Evolutionary conservation across 35 echinoderm and acorn worm genomes (phyloP).

Genomic region (Strongylocentrotus purpuratus): DNA sequence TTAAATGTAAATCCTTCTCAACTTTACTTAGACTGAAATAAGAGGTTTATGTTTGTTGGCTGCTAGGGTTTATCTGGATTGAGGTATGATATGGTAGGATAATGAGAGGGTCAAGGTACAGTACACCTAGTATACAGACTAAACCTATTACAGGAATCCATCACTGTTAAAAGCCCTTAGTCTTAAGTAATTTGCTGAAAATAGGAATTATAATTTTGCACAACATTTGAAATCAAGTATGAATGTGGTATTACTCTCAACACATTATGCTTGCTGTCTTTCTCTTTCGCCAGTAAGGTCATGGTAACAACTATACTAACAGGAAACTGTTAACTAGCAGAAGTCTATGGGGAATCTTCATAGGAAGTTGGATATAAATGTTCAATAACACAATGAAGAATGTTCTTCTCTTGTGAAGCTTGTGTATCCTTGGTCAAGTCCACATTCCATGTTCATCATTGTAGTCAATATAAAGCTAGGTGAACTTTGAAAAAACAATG

Average conservation of each 20-base stretch:
- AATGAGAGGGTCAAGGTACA: slow-evolving; percentile 37
- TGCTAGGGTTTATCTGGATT: neutral
- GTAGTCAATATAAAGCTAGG: no score
- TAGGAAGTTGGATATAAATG: neutral
- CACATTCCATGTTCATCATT: neutral
- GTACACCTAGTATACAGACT: neutral
- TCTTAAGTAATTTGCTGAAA: no score
- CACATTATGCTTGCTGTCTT: neutral
- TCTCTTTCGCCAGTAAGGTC: neutral
- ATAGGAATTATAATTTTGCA: no score
- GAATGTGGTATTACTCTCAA: neutral
- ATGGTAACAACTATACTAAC: neutral
- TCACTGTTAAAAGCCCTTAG: no score
- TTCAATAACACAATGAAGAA: neutral
- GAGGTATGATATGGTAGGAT: neutral
- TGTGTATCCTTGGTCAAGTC: neutral
- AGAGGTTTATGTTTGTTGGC: neutral
- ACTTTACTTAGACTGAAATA: neutral
- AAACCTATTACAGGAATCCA: neutral
- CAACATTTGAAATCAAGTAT: no score
- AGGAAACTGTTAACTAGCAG: slow-evolving; percentile 3
- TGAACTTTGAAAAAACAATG: no score
- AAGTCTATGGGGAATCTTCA: neutral
- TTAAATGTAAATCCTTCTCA: neutral
- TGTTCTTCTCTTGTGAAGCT: neutral